phyloP scores from a whole-genome alignment of 92 coral and sea anemone genomes.

The Heteractis magnifica region DNA sequence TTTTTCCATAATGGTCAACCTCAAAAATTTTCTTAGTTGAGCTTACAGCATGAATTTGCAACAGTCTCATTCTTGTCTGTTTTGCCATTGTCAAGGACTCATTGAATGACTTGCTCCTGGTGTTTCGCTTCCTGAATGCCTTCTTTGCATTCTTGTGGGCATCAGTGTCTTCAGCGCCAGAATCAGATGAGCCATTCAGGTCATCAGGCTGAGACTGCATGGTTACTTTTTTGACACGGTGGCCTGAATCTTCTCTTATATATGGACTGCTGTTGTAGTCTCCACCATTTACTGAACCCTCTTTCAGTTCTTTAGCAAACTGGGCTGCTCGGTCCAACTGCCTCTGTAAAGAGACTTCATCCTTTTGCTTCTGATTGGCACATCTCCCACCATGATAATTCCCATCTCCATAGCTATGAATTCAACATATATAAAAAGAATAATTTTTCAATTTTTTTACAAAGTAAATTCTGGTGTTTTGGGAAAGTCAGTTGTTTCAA shows the following conservation, averaged over 20 bases:
- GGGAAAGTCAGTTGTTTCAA: no score
- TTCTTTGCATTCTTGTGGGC: constrained; percentile 30
- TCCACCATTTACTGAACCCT: constrained; percentile 24
- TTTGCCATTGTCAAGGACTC: constrained; percentile 48
- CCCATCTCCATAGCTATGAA: constrained; percentile 46
- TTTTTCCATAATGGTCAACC: constrained; percentile 40
- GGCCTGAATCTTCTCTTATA: constrained; percentile 37
- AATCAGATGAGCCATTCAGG: constrained; percentile 32
- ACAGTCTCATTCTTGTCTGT: constrained; percentile 37
- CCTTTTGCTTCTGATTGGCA: constrained; percentile 34
- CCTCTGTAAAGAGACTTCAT: constrained; percentile 40
- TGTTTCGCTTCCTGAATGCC: constrained; percentile 23
- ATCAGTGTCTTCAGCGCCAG: constrained; percentile 17
- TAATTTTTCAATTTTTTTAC: no score
- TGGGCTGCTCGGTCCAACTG: constrained; percentile 50
- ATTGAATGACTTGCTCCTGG: constrained; percentile 34
- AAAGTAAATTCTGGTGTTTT: no score
- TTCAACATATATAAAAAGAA: not conserved
- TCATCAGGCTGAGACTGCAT: not conserved
- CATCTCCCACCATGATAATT: constrained; percentile 58
- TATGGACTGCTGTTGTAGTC: constrained; percentile 37
- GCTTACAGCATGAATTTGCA: constrained; percentile 47
- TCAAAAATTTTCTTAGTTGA: constrained; percentile 45
- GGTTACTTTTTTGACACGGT: constrained; percentile 31
- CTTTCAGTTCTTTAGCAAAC: constrained; percentile 42